Evolutionary conservation across 2,113 vertebrate genomes (phyloP).

Genomic region (Upupa epops): DNA sequence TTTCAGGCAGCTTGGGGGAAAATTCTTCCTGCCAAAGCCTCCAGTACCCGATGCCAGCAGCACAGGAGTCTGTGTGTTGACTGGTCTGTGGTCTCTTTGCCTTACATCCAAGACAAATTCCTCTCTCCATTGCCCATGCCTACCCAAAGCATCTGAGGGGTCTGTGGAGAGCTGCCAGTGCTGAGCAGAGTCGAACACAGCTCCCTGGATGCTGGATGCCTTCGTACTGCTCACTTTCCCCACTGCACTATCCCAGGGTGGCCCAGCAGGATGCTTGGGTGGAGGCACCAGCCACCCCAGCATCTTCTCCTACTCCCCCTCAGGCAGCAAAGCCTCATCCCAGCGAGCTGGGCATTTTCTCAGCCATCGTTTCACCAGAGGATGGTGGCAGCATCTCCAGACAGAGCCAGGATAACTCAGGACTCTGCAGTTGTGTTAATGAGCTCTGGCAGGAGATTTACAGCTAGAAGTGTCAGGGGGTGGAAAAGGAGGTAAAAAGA

Average conservation of each 20-base stretch:
- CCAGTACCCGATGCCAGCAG: not conserved
- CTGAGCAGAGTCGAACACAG: not conserved
- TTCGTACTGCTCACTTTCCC: not conserved
- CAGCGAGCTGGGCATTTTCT: not conserved
- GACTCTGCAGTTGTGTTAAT: not conserved
- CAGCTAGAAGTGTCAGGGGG: not conserved
- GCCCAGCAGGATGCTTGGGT: not conserved
- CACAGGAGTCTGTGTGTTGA: not conserved
- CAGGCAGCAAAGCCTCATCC: not conserved
- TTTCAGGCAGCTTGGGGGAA: constrained; percentile 27
- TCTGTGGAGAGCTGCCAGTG: not conserved
- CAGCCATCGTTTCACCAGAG: not conserved
- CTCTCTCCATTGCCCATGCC: not conserved
- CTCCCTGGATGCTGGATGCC: not conserved
- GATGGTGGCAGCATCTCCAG: not conserved
- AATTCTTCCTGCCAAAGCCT: not conserved
- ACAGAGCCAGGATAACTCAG: not conserved
- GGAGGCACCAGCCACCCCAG: not conserved
- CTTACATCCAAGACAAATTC: not conserved
- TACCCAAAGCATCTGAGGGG: not conserved
- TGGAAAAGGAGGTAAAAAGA: not conserved
- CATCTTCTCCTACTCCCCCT: not conserved
- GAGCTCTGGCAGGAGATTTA: not conserved
- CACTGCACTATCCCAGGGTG: too few relatives aligned
- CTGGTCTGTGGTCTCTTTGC: not conserved